Base-by-base conservation (phyloP, 2,888 invertebrate species). In the Amorpha juglandis region DNA sequence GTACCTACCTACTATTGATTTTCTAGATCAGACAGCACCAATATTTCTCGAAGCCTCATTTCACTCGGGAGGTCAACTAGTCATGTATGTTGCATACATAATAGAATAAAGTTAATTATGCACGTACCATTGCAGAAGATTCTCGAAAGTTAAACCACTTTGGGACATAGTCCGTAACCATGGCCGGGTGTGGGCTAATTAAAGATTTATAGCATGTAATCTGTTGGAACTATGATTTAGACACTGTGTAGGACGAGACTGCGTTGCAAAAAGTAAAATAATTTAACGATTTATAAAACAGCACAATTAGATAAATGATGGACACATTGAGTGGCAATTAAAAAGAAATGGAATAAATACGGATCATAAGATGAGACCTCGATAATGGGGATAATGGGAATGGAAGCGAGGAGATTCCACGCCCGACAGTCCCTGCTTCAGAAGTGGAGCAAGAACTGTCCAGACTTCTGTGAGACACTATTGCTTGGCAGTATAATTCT, bases 121-220 rank as follows among this genome's bases (percentile, higher is more conserved):
- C 38, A 19, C 12, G 50, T 19, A 16, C 19, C n/a, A 58, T 19
- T 58, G 38, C 42, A 58, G 38, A 19, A 19, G 16, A 42, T 12
- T 58, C 55, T 19, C 38, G 38, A 38, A 58, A 58, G 16, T 58
- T 14, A 19, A 58, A 58, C 58, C 19, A 58, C 58, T 58, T 58
- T 21, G 58, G 38, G 19, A 58, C 6, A 35, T 1, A 58, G 42
- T 58, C 12, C 19, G 42, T 19, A 55, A 58, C 58, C 42, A 42
- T 58, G 42, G 12, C 19, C 58, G 42, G 19, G 38, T 42, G 38
- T 19, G 42, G 6, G 11, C 58, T 58, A 42, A 58, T 19, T 38
- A 6, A 58, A 19, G 19, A 42, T 58, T 58, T 42, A 58, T 58
- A 38, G 42, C 6, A 19, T 16, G 6, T 11, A 3, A 8, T 9